These are phyloP conservation scores for Morbakka virulenta DNA, from an alignment of 30 jellyfish, hydroid and myxozoan species.

Conservation along the genomic window DNA sequence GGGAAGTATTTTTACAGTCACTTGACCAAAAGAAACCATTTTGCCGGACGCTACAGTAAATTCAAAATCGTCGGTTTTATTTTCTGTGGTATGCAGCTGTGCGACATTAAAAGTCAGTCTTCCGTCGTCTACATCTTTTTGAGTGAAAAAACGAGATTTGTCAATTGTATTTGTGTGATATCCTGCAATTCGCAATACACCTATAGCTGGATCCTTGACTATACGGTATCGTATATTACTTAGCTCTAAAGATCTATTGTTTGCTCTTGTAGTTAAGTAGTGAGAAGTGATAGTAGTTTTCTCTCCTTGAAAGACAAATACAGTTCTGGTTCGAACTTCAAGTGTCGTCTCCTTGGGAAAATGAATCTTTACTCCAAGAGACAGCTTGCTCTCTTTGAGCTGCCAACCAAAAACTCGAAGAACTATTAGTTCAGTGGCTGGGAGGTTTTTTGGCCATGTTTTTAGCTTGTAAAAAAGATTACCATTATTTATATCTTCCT, in stretches of 20 bases:
- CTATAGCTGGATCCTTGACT: conserved; percentile 35
- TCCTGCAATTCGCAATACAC: conserved; percentile 20
- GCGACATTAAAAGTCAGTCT: conserved; percentile 15
- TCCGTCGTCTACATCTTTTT: conserved; percentile 21
- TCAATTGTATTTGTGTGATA: not conserved
- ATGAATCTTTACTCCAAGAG: not conserved
- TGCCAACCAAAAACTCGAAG: not conserved
- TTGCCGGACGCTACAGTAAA: conserved; percentile 62
- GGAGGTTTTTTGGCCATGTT: not conserved
- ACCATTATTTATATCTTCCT: conserved; percentile 35
- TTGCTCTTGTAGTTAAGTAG: not conserved
- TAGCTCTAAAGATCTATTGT: not conserved
- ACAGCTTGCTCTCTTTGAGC: not conserved
- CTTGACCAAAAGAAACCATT: conserved; percentile 37
- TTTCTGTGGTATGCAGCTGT: conserved; percentile 19
- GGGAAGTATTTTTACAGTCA: conserved; percentile 19
- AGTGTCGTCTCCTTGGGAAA: not conserved
- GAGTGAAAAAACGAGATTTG: conserved; percentile 3
- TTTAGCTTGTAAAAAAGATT: not conserved
- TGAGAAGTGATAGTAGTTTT: not conserved
- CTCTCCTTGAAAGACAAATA: not conserved
- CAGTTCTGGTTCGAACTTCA: not conserved
- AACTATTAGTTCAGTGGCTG: not conserved
- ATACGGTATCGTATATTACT: conserved; percentile 25
- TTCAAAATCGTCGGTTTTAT: conserved; percentile 36